Evolutionary conservation across 1,140 invertebrate species (phyloP), one percentile per base, ranked within the genome.

Genomic region (Zaprionus kolodkinae): DNA sequence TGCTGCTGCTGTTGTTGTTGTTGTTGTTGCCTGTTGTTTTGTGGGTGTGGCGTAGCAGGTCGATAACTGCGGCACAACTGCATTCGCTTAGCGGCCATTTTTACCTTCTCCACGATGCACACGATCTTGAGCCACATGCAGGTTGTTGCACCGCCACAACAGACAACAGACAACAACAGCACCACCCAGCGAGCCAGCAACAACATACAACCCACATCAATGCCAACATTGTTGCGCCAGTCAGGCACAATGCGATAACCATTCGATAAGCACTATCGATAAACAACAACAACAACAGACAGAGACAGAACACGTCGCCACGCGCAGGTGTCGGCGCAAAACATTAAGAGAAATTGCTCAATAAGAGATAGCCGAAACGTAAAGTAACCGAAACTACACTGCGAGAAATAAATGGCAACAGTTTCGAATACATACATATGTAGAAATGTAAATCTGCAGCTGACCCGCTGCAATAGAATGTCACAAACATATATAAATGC

Each of bases 81-180:
- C 61, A 69, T 63, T 68, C 71, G 62, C 56, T 73, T 62, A 61
- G 54, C 35, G 59, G 73, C 68, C 67, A 71, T 72, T 71, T 76
- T 76, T 76, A 71, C 72, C 72, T 75, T 75, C 66, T 66, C 66
- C 68, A 67, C 52, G 40, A 15, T 33, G 64, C 56, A 56, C 59
- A 78, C 89, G 88, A 91, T 91, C 88, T 91, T 91, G 88, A 86
- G 85, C 84, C 79, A 91, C 61, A 89, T 91, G 84, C 89, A 91
- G 89, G 88, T 91, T 91, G 88, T 91, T 91, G 89, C 84, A 91
- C 88, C 74, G 78, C 33, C 60, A 66, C 64, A 21, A 21, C 21
- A 21, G 21, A 21, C 21, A 55, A 21, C 21, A 55, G 43, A 56
- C 69, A 68, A 40, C 40, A 60, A 40, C 67, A 66, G 50, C 61